Base-by-base conservation (phyloP, 2,113 vertebrate species). In the human (Homo sapiens) region DNA sequence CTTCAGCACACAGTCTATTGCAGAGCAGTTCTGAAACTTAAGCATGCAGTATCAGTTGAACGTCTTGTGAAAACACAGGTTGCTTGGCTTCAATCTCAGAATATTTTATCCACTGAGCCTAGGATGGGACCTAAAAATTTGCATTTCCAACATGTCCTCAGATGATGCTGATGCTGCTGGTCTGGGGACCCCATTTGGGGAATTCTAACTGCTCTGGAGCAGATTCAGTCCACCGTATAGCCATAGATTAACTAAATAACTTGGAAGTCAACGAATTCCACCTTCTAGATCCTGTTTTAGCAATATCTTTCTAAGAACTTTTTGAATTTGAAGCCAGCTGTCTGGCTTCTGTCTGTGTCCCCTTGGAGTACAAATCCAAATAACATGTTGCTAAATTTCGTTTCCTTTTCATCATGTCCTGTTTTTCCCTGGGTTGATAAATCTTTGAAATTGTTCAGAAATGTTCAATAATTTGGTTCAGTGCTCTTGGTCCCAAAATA, bases 361-460 rank as follows among this genome's bases (percentile, higher is more conserved):
- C 38, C 17, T 88, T 96, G 22, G 5, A 89, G 45, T 52, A 68
- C 32, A 96, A 92, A 73, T 64, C 30, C 32, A 85, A n/a, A 84
- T 59, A 95, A 38, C 35, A 75, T 66, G 6, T 64, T 87, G 22
- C 22, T 78, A 76, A 93, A 64, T 66, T 61, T 70, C 25, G 48
- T 59, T 93, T 38, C 30, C 14, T 75, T 83, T 86, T 68, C 79
- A 73, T 82, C 7, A 55, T 52, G 40, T 64, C 22, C 20, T 76
- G 0, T 82, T 95, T 35, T 20, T 27, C 1, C 20, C 13, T 30
- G 3, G 8, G 7, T 81, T 79, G 43, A 94, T 82, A 91, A 48
- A 40, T n/a, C 23, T 83, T 81, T 81, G 14, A 95, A 87, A 94
- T 78, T 90, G 25, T 91, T 96, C 25, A 84, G 23, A 94, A 73